Evolutionary conservation across 2,888 invertebrate genomes (phyloP), one percentile per base, ranked within the genome.

Genomic region (Empis stercorea): DNA sequence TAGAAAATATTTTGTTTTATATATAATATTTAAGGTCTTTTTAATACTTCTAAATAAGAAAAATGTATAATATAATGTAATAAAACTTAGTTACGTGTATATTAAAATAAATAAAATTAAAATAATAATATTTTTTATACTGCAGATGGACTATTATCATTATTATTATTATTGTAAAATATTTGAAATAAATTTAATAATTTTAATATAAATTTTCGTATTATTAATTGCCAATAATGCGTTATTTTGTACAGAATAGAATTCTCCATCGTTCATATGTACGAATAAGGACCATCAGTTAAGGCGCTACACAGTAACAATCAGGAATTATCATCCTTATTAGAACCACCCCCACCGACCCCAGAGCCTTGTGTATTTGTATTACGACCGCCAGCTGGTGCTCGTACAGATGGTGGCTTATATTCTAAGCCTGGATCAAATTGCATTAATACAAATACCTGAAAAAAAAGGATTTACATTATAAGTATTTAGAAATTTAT

Each of bases 291-390:
- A 76, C 93, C 93, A 76, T 93, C 93, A 66, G 92, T 93, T 79
- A 93, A 89, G 84, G 92, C 92, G 87, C 93, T 93, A 89, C 93
- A 93, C 79, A 92, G 85, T 84, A 93, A 83, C 81, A 93, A 91
- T 92, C 92, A 93, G 84, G 92, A 92, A 74, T 89, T 89, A 75
- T 92, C 91, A 73, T 92, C 91, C 71, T 91, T 91, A 71, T 81
- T 81, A 57, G 81, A 75, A 58, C 80, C 78, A 57, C 80, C 79
- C 51, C 75, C 76, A 54, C 76, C 75, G 55, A 76, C 75, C 55
- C 75, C 75, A 59, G 75, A 72, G 48, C 78, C 77, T 62, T 75
- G 75, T 58, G 68, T 66, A 56, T 65, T 66, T 56, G 65, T 64
- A 55, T 61, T 65, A 47, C 68, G 66, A 53, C 72, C 73, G 50